phyloP scores from a whole-genome alignment of 1,140 invertebrate genomes.

The Trachymyrmex cornetzi region DNA sequence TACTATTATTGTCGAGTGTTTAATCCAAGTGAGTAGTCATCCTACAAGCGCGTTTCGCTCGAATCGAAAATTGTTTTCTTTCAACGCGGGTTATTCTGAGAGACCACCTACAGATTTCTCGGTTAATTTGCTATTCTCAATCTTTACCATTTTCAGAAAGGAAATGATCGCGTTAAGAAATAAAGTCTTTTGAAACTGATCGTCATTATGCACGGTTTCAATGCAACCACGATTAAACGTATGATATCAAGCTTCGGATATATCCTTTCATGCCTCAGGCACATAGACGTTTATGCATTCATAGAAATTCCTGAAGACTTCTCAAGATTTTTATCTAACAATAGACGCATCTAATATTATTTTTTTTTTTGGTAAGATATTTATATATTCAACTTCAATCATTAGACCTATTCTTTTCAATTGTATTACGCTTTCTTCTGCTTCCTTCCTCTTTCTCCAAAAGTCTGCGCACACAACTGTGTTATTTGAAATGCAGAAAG shows the following conservation, averaged over 20 bases:
- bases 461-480: not conserved
- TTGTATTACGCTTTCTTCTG: not conserved
- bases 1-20: conserved; percentile 11
- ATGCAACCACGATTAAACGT: not conserved
- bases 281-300: not conserved
- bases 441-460: not conserved
- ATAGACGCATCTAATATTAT: not conserved
- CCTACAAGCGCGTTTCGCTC: not conserved
- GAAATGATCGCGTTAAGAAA: not conserved
- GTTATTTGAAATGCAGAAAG: conserved; percentile 37
- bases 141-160: conserved; percentile 2
- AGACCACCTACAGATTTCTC: not conserved
- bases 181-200: conserved; percentile 8
- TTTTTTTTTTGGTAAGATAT: not conserved
- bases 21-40: conserved; percentile 11
- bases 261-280: not conserved
- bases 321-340: conserved; percentile 35
- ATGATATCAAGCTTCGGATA: not conserved
- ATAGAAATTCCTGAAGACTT: conserved; percentile 2
- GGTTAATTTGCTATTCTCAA: not conserved
- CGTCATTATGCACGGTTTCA: not conserved
- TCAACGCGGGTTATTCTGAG: not conserved
- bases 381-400: not conserved
- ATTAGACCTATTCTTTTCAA: not conserved
- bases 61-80: conserved; percentile 18